phyloP scores from a whole-genome alignment of 2,113 vertebrate species.

The Ardeotis arabs region DNA sequence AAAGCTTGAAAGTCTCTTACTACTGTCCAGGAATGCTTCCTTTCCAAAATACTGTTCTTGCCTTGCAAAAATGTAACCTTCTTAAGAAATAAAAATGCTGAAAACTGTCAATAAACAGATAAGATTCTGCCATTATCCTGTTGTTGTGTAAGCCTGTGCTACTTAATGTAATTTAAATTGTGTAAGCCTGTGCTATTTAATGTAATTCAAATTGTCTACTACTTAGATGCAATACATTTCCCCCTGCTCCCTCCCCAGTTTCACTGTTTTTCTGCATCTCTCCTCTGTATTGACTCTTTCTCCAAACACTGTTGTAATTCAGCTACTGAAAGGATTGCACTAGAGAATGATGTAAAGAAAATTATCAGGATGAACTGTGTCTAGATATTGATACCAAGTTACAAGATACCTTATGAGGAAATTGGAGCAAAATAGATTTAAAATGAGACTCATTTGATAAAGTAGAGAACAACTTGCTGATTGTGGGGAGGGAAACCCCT shows the following conservation, averaged over 20 bases:
- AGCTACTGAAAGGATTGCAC: background rate
- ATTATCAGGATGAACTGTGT: background rate
- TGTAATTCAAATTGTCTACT: background rate
- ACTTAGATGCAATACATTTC: background rate
- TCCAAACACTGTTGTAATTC: background rate
- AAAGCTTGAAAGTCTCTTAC: background rate
- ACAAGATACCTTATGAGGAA: background rate
- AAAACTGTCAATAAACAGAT: background rate
- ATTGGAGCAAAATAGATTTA: constrained; percentile 2
- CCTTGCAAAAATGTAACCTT: background rate
- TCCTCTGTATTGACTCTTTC: background rate
- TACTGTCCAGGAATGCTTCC: background rate
- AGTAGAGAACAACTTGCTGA: background rate
- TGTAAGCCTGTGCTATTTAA: background rate
- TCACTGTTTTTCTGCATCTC: background rate
- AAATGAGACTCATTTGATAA: background rate
- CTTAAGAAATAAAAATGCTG: background rate
- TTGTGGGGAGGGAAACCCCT: background rate
- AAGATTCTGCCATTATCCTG: background rate
- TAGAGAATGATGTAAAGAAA: background rate
- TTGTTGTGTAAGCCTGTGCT: background rate
- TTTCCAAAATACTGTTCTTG: background rate
- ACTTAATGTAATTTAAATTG: background rate
- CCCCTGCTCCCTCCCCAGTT: background rate
- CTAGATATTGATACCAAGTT: background rate